phyloP scores from a whole-genome alignment of 2,113 vertebrate genomes.

The Pluvianellus socialis region DNA sequence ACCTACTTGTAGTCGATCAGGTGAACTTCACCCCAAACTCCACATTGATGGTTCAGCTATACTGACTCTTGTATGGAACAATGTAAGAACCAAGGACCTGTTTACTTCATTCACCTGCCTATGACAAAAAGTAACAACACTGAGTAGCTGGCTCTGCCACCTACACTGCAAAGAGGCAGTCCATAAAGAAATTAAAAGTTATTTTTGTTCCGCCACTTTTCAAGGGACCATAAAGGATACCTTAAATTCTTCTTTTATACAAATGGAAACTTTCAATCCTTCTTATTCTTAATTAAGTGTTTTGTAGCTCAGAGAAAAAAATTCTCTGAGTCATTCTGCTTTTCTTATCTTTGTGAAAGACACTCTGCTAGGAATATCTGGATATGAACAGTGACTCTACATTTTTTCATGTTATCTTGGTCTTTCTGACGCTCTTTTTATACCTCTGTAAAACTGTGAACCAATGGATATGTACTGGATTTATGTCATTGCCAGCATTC shows the following conservation, averaged over 20 bases:
- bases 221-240: neutral
- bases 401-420: conserved; percentile 2
- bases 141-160: neutral
- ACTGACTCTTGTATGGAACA: rapidly evolving
- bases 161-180: neutral
- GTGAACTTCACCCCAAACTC: neutral
- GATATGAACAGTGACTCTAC: neutral
- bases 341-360: neutral
- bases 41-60: neutral
- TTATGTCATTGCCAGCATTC: conserved; percentile 45
- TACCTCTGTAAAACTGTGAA: conserved; percentile 45
- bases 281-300: neutral
- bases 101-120: neutral
- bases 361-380: neutral
- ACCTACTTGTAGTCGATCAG: neutral
- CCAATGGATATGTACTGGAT: conserved; percentile 19
- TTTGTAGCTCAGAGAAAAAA: neutral
- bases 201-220: neutral
- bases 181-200: neutral
- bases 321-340: neutral
- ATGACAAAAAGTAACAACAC: neutral
- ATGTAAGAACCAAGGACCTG: neutral
- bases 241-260: neutral
- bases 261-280: neutral
- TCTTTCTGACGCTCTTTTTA: conserved; percentile 25